Base-by-base conservation (phyloP, 2,888 invertebrate genomes). In the Cheilosia vernalis region DNA sequence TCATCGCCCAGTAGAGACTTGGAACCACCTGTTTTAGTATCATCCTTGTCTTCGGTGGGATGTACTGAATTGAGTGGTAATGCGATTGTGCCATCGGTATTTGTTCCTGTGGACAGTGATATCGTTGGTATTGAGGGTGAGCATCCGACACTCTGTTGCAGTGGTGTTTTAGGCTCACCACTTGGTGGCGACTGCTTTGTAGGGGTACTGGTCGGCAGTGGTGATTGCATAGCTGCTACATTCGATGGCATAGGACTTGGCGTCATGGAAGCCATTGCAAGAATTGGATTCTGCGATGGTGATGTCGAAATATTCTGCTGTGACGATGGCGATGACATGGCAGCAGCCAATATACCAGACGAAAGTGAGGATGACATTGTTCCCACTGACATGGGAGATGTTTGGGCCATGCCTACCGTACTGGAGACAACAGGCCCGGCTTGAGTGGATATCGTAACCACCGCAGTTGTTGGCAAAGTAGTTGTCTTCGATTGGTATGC, bases 251-350 rank as follows among this genome's bases (percentile, higher is more conserved):
- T 80, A 24, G 87, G 58, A 17, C 74, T 74, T 0, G 87, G 74
- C 4, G 90, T 90, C 90, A 91, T 90, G 13, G 91, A 90, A 1
- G 92, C 89, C 89, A 91, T 91, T 13, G 91, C 90, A 66, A 92
- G 89, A 90, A 94, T 88, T 90, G 94, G 82, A 92, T 92, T 90
- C 91, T 91, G 88, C 66, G 92, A 88, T 78, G 91, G 89, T 19
- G 91, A 89, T 30, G 91, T 74, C 7, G 87, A 40, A 27, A 86
- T 40, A 30, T 44, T 56, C 13, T 67, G 67, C 0, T 67, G 67
- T 19, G 55, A 10, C 19, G 67, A 42, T 17, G 66, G 37, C 15
- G 58, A 58, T 1, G 40, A 87, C 24, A 86, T 86, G 49, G 87
- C 82, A 7, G 88, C 87, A 10, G 87, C 87, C 7, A 88, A 84